Evolutionary conservation across 2,797 vertebrate genomes (phyloP), one percentile per base, ranked within the genome.

Genomic region (Epinephelus coioides): DNA sequence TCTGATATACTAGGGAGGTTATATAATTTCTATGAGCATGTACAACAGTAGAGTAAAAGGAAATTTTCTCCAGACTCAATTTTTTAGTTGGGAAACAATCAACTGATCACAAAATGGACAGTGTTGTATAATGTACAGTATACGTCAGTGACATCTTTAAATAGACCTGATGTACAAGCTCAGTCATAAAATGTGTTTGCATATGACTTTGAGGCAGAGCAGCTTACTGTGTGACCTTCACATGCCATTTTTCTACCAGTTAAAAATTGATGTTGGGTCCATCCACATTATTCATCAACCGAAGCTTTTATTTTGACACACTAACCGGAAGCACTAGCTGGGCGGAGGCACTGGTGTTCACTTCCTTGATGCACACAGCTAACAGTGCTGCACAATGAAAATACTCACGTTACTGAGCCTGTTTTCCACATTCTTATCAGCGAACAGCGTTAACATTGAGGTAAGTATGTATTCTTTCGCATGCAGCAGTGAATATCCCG

Each of bases 271-370:
- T 53, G 0, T 14, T 17, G 17, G 15, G 17, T 9, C 8, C 19
- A 34, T 53, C 0, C 4, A 13, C 25, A 0, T 25, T 38, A 3
- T 27, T 27, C 2, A 12, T 14, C 7, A 34, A 2, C 17, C 2
- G 6, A 0, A 17, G n/a, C 73, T n/a, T 89, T 94, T 94, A 92
- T 85, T 92, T 74, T 93, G 92, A 91, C 86, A 86, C 2, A 0
- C 0, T 0, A 4, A 59, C 66, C 59, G 89, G 91, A 91, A 91
- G 53, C 6, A 3, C 0, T 51, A 21, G 0, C 19, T 60, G 51
- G 81, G 59, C 47, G 70, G 76, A 18, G 76, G 38, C 5, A 23
- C 53, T 18, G 30, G 38, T 55, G 78, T 79, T 46, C 17, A 85
- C 88, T 93, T 95, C 92, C 93, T 85, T 1, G 51, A 23, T 82